A percentile compares a stretch with the other conserved stretches of the same genome.
phyloP scores from a whole-genome alignment of 2,797 vertebrate genomes.

The Pseudotriccus pelzelni region DNA sequence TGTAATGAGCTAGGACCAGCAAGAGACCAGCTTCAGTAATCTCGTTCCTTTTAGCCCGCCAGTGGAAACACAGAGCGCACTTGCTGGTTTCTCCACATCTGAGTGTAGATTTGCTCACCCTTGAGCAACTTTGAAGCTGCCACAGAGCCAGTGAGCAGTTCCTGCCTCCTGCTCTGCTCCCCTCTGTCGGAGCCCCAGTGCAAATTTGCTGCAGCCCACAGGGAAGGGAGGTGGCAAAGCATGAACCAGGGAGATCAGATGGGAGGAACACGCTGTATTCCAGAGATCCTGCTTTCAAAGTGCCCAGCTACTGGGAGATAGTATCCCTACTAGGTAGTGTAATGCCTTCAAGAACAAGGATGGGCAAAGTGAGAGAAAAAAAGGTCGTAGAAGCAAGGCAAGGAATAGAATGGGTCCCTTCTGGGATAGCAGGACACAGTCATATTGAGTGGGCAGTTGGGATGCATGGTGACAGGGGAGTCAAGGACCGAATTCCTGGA shows the following conservation, averaged over 20 bases:
- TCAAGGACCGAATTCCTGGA: background rate
- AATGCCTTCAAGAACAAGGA: background rate
- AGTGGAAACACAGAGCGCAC: background rate
- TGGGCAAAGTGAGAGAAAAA: background rate
- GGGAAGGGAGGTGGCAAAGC: background rate
- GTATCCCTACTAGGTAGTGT: background rate
- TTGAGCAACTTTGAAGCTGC: background rate
- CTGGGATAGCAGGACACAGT: background rate
- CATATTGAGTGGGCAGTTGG: accelerated
- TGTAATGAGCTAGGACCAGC: background rate
- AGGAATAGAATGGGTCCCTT: background rate
- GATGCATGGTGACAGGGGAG: accelerated
- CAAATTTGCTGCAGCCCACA: background rate
- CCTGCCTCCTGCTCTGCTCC: background rate
- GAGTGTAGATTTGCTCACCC: background rate
- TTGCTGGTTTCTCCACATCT: background rate
- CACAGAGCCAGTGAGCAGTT: background rate
- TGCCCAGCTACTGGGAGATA: background rate
- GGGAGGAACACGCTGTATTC: accelerated
- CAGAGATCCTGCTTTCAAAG: background rate
- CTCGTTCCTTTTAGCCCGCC: background rate
- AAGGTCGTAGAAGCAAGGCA: background rate
- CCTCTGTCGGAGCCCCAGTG: background rate
- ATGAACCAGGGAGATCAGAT: background rate
- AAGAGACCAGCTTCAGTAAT: background rate